Base-by-base conservation (phyloP, 2,113 vertebrate species). In the Xenus cinereus region DNA sequence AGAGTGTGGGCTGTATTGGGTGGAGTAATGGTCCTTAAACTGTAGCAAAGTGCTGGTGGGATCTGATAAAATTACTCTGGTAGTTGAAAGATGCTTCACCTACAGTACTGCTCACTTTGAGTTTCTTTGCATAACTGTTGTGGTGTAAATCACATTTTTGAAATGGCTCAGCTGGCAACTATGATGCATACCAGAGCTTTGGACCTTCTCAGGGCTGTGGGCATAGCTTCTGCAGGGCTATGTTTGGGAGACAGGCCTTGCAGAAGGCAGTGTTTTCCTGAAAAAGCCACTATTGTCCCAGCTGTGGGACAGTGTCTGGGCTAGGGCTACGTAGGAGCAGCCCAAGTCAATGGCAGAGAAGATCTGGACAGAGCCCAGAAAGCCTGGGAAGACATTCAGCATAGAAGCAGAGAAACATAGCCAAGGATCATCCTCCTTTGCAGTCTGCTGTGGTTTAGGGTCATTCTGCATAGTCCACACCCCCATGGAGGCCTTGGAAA, bases 71-170 rank as follows among this genome's bases (percentile, higher is more conserved):
- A 50, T 14, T 14, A n/a, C 32, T 56, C 41, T 41, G 43, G 3
- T 19, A 14, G 7, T 48, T 27, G 30, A 17, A 84, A n/a, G 60
- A 22, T 17, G 35, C 19, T 26, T 35, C 74, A n/a, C 51, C 27
- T 13, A 3, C 19, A 75, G 8, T 6, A 10, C 10, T 53, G 16
- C 27, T 80, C 41, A 5, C 14, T 28, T 33, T 5, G 5, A 80
- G 32, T 77, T 18, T 77, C 39, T 32, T 45, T 4, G 21, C 37
- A 8, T 3, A 12, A 54, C 4, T 0, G 2, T 11, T 1, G 0
- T 56, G 56, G 2, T 19, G 9, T 54, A 59, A 88, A 83, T 51
- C 20, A 4, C 2, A 0, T 3, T 32, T 81, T 32, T 59, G 11
- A 57, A 66, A 60, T 15, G 12, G 51, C 15, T 82, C 24, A 57